Evolutionary conservation across 2,888 invertebrate genomes (phyloP).

Genomic region (Rhagium mordax): DNA sequence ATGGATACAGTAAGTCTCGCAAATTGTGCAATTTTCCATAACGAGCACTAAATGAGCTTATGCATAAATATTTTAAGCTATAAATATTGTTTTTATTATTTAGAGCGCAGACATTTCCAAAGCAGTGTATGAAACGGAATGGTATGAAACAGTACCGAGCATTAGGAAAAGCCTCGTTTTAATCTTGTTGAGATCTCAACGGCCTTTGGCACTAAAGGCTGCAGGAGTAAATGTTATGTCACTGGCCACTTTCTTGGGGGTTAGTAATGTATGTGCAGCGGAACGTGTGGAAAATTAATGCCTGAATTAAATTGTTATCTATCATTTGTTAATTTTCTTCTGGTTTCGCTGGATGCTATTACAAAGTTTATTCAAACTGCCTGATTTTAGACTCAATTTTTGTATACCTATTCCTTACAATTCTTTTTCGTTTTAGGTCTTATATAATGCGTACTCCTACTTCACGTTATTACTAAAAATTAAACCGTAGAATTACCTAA

Average conservation of each 20-base stretch:
- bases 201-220: slow-evolving; percentile 56
- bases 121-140: slow-evolving; percentile 51
- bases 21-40: no score
- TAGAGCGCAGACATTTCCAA: slow-evolving; percentile 51
- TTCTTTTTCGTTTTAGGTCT: slow-evolving; percentile 34
- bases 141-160: slow-evolving; percentile 50
- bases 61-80: no score
- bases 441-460: slow-evolving; percentile 45
- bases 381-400: no score
- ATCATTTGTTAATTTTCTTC: no score
- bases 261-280: no score
- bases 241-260: slow-evolving; percentile 52
- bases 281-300: no score
- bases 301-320: no score
- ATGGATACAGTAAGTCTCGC: slow-evolving; percentile 55
- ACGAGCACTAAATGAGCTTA: no score
- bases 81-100: slow-evolving; percentile 32
- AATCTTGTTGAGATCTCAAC: slow-evolving; percentile 57
- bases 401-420: no score
- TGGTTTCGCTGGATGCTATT: no score
- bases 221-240: slow-evolving; percentile 57
- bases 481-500: slow-evolving; percentile 30
- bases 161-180: slow-evolving; percentile 52
- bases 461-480: slow-evolving; percentile 45
- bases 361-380: no score